These are phyloP conservation scores for Gulo gulo DNA, from an alignment of 2,113 vertebrate species.

Conservation along the genomic window DNA sequence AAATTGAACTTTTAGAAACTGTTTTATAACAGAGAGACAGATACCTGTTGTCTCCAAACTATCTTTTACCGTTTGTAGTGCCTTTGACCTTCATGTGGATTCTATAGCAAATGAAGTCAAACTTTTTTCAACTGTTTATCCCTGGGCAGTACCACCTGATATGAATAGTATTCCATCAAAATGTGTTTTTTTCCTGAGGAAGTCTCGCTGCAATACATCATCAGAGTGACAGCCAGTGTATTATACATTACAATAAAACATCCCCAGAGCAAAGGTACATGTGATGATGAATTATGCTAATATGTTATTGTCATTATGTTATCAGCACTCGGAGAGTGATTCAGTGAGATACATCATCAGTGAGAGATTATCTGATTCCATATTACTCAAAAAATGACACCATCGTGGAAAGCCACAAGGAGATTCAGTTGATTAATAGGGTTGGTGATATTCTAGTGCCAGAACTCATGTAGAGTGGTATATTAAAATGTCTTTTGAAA, in stretches of 20 bases:
- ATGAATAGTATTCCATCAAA: constrained; percentile 78
- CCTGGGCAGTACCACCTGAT: constrained; percentile 71
- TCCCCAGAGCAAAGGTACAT: constrained; percentile 79
- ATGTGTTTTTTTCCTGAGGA: constrained; percentile 72
- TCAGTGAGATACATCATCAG: constrained; percentile 79
- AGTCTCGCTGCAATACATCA: constrained; percentile 74
- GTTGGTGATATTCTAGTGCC: constrained; percentile 62
- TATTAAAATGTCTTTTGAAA: constrained; percentile 68
- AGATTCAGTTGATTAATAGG: constrained; percentile 64
- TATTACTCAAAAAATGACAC: constrained; percentile 79
- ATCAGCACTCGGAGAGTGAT: constrained; percentile 76
- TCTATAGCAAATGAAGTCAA: constrained; percentile 69
- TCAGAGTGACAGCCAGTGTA: constrained; percentile 71
- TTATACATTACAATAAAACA: constrained; percentile 79
- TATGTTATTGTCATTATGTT: constrained; percentile 81
- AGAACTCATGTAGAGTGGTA: constrained; percentile 49
- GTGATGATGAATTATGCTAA: constrained; percentile 84
- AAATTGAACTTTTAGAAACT: constrained; percentile 49
- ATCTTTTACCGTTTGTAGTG: constrained; percentile 51
- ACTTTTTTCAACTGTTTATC: constrained; percentile 72
- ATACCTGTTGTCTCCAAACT: constrained; percentile 56
- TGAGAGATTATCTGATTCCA: constrained; percentile 76
- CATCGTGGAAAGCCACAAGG: constrained; percentile 57
- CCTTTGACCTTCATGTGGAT: constrained; percentile 74
- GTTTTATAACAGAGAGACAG: constrained; percentile 29